Base-by-base conservation (phyloP, 2,888 invertebrate species). In the Plebejus argus region DNA sequence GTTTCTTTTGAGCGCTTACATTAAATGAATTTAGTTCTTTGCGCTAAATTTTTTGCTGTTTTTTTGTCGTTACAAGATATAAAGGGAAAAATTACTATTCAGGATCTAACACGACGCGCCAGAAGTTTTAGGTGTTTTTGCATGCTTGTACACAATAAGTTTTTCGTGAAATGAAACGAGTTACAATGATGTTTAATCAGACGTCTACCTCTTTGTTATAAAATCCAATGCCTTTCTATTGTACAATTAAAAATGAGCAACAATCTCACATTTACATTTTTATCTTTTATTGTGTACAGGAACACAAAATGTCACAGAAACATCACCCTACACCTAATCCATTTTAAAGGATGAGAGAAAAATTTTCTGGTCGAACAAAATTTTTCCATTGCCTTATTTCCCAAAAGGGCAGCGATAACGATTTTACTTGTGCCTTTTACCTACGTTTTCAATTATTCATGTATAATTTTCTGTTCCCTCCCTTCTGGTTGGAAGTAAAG, bases 361-460 rank as follows among this genome's bases (percentile, higher is more conserved):
- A 84, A 83, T 86, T 86, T 87, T 86, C 84, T 85, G 85, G 84
- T 84, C 84, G 85, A 88, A 86, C 86, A 87, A 87, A 84, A 89
- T 88, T 86, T 87, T 86, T 85, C 84, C 86, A 83, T 84, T 83
- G 85, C 84, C 83, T 88, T 87, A 90, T 89, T 90, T 90, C 91
- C 91, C 91, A 82, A 80, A 86, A 88, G 90, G 85, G 84, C 84
- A 84, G 82, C 86, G 86, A 87, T 90, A 91, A 91, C 89, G 89
- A 89, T 87, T 88, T 87, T 88, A 87, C 88, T 89, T 88, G 85
- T 87, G 87, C 88, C 88, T 89, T 87, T 88, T 87, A 88, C 89
- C 88, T 89, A 86, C 88, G 88, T 90, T 89, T 90, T 90, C 90
- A 91, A 91, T 91, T 92, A 91, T 91, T 89, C 91, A 90, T 90